Base-by-base conservation (phyloP, 2,888 invertebrate genomes). In the Drosophila subsilvestris region DNA sequence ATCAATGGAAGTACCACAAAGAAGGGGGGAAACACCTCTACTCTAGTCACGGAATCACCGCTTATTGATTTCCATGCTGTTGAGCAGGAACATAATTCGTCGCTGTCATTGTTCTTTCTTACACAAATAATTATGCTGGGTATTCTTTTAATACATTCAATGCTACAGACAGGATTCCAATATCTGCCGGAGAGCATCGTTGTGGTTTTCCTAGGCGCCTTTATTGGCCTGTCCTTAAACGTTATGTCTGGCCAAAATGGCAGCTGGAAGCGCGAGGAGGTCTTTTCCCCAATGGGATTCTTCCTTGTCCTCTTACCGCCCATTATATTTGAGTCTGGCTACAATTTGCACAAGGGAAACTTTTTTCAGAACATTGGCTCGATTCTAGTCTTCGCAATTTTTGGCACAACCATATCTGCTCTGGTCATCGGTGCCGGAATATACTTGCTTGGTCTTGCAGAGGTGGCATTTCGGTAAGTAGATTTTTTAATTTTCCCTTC, bases 291-390 rank as follows among this genome's bases (percentile, higher is more conserved):
- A 0, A 99, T 99, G 20, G 98, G 99, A 22, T 99, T 99, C 92
- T 99, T 99, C 90, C 94, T 99, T 58, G 97, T 99, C 3, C 94
- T 99, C 1, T 92, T 99, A 58, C 99, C 99, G 10, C 99, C 99
- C 1, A 99, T 99, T 62, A 99, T 99, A 85, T 99, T 99, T 93
- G 99, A 99, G 92, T 98, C 98, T 3, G 99, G 99, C 3, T 99
- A 99, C 91, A 99, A 99, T 93, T 94, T 99, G 69, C 99, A 99
- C 90, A 99, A 99, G 93, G 99, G 98, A 76, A 97, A 97, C 89
- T 97, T 97, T 89, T 97, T 97, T 89, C 98, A 99, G 93, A 99
- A 99, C 90, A 98, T 99, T 90, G 99, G 98, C n/a, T 98, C 99
- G 4, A 99, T 99, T 86, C 93, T 99, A 89, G 95, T 99, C 0